phyloP scores from a whole-genome alignment of 2,113 vertebrate genomes.

The Murina feae region DNA sequence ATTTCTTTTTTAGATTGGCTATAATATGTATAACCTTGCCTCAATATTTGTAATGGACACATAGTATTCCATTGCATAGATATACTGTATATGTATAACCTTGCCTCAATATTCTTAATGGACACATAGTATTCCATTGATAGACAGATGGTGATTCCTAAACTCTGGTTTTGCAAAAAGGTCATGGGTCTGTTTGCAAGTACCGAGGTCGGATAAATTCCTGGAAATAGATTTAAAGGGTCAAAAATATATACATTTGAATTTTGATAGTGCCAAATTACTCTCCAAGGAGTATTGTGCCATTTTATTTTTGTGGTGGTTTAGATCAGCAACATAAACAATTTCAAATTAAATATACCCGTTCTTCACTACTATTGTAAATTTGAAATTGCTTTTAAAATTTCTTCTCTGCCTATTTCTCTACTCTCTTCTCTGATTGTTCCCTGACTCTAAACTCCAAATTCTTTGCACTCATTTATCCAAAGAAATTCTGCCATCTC shows the following conservation, averaged over 20 bases:
- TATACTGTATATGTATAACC: not conserved
- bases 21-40: not conserved
- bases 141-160: not conserved
- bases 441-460: not conserved
- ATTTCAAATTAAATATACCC: not conserved
- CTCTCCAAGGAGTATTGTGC: not conserved
- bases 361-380: not conserved
- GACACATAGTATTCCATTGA: not conserved
- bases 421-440: not conserved
- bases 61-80: not conserved
- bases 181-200: not conserved
- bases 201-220: not conserved
- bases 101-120: not conserved
- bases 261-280: not conserved
- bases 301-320: not conserved
- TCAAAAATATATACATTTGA: not conserved
- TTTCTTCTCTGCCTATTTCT: not conserved
- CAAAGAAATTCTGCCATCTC: not conserved
- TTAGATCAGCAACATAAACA: not conserved
- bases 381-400: constrained; percentile 4
- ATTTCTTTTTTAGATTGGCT: not conserved
- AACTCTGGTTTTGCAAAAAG: not conserved
- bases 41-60: not conserved
- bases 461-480: not conserved
- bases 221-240: not conserved